A percentile compares a stretch with the other conserved stretches of the same genome.
phyloP scores from a whole-genome alignment of 2,797 vertebrate species.

The Molossus molossus region DNA sequence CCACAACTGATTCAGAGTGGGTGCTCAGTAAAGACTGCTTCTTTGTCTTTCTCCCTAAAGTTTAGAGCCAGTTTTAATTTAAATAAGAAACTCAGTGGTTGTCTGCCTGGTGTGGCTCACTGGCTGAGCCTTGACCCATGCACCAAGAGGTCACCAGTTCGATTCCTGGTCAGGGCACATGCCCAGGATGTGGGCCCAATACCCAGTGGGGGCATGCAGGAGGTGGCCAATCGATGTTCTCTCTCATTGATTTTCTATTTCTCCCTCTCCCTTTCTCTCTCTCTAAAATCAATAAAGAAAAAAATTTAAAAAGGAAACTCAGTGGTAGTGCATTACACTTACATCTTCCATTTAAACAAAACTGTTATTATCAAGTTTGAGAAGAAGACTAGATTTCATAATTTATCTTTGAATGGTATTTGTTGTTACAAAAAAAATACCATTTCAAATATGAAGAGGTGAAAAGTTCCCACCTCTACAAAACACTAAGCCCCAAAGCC shows the following conservation, averaged over 20 bases:
- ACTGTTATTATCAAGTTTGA: not conserved
- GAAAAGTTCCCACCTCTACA: not conserved
- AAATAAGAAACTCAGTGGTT: not conserved
- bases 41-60: not conserved
- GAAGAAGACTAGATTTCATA: not conserved
- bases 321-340: not conserved
- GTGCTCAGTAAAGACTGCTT: not conserved
- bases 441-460: conserved; percentile 46
- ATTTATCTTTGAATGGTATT: conserved; percentile 24
- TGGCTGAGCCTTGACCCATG: no score
- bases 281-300: no score
- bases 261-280: no score
- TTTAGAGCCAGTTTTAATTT: not conserved
- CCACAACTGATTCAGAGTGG: not conserved
- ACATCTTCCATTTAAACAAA: not conserved
- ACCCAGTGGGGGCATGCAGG: no score
- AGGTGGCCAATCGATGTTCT: no score
- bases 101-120: no score
- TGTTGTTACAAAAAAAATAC: not conserved
- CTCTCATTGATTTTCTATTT: no score
- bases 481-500: not conserved
- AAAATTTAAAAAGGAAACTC: not conserved
- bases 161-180: no score
- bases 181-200: no score
- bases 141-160: no score